Evolutionary conservation across 2,797 vertebrate species (phyloP).

Genomic region (Octomys mimax): DNA sequence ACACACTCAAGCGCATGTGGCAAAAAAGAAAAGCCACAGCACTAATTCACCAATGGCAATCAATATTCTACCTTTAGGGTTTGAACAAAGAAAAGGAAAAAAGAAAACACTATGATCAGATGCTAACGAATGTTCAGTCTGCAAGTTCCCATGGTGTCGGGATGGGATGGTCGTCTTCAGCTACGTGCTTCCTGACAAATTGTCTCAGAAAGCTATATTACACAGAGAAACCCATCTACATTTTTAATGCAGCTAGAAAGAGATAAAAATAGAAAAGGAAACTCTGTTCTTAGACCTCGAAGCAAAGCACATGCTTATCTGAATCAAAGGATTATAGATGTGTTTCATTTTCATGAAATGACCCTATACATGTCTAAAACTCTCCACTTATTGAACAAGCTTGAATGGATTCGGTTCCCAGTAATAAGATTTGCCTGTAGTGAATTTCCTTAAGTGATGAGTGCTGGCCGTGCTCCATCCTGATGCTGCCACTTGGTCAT

Average conservation of each 20-base stretch:
- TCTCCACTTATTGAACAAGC: neutral
- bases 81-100: neutral
- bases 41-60: neutral
- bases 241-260: neutral
- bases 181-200: neutral
- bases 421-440: neutral
- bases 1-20: neutral
- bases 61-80: neutral
- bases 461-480: neutral
- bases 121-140: neutral
- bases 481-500: neutral
- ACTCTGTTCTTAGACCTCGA: neutral
- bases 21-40: neutral
- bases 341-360: neutral
- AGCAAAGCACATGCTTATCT: neutral
- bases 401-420: neutral
- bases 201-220: neutral
- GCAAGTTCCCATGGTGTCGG: neutral
- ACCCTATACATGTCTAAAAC: neutral
- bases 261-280: neutral
- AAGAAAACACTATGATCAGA: neutral
- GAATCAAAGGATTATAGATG: neutral
- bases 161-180: neutral
- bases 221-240: neutral
- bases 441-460: constrained; percentile 27